phyloP scores from a whole-genome alignment of 2,797 vertebrate genomes.

The Macrochelys suwanniensis region DNA sequence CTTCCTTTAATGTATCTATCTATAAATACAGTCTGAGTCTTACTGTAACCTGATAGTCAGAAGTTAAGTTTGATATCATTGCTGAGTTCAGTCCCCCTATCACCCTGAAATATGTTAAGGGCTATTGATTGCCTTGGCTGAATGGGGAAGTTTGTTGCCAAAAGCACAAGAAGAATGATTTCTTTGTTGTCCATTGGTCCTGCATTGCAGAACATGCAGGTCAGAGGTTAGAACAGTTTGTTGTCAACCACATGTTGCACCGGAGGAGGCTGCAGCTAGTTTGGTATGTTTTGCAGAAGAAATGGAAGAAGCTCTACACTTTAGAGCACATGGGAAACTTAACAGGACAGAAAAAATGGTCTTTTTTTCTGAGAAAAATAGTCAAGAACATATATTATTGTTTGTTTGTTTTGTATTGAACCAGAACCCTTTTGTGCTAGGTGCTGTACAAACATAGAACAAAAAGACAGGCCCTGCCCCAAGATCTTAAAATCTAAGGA shows the following conservation, averaged over 20 bases:
- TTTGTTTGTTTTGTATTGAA: not conserved
- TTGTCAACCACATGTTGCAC: not conserved
- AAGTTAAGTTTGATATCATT: not conserved
- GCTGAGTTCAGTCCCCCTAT: not conserved
- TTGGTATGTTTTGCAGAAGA: not conserved
- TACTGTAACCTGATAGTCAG: not conserved
- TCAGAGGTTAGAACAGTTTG: not conserved
- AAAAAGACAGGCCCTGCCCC: not conserved
- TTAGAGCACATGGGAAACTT: not conserved
- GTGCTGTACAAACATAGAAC: not conserved
- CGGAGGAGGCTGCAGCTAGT: not conserved
- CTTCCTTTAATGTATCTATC: not conserved
- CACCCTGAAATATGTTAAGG: not conserved
- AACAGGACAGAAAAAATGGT: not conserved
- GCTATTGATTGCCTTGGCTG: not conserved
- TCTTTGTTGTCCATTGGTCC: not conserved
- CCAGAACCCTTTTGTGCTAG: too few relatives aligned
- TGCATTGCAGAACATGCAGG: not conserved
- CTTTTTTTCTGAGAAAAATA: not conserved
- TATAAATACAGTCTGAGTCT: not conserved
- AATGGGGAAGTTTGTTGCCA: not conserved
- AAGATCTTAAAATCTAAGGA: accelerated
- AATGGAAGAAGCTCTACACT: not conserved
- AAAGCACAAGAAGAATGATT: not conserved
- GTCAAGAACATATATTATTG: not conserved